Conservation (phyloP, 1,140 invertebrate genomes). For the Cydia pomonella region DNA sequence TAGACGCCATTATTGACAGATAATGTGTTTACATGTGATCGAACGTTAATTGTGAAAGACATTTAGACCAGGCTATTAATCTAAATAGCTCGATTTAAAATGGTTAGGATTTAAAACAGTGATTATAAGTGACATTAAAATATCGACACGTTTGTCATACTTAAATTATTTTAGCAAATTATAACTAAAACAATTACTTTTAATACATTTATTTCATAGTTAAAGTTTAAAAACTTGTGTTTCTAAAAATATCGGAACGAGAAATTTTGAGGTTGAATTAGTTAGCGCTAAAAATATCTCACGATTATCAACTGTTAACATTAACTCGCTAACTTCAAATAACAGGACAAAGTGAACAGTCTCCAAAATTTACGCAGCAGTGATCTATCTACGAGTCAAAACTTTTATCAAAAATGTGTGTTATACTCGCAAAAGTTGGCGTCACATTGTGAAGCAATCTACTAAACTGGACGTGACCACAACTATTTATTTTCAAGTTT, state of each 20-base stretch:
- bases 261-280: neutral
- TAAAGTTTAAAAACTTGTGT: neutral
- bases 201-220: neutral
- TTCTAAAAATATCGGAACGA: neutral
- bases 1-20: conserved; percentile 3
- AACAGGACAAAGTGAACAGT: neutral
- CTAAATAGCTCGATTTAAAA: conserved; percentile 9
- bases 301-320: conserved; percentile 3
- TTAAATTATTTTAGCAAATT: neutral
- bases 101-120: neutral
- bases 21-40: neutral
- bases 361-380: neutral
- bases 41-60: neutral
- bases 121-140: neutral
- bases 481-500: too few relatives aligned
- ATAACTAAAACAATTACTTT: neutral
- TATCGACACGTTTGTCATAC: neutral
- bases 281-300: neutral
- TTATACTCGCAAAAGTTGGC: too few relatives aligned
- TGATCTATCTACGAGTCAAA: neutral
- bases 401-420: neutral
- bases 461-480: too few relatives aligned
- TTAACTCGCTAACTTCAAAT: neutral
- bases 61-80: conserved; percentile 15
- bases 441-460: too few relatives aligned